Conservation (phyloP, 2,113 vertebrate genomes). For the Motacilla alba region DNA sequence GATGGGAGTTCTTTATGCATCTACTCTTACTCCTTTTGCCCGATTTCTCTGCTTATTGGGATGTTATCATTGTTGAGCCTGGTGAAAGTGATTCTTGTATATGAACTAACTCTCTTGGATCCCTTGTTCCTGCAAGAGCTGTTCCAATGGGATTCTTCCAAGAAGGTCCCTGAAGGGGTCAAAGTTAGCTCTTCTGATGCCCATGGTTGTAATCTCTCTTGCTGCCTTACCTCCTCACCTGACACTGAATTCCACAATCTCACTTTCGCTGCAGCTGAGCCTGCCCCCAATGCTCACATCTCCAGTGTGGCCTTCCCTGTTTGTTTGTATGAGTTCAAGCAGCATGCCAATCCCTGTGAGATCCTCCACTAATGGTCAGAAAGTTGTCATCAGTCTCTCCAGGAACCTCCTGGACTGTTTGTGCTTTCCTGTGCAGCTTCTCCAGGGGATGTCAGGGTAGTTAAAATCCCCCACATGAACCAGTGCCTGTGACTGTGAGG, state of each 20-base stretch:
- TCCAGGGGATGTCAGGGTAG: no score
- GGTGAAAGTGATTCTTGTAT: not conserved
- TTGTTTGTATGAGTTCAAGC: not conserved
- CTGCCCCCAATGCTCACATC: not conserved
- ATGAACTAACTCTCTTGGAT: not conserved
- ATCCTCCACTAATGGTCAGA: not conserved
- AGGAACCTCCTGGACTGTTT: not conserved
- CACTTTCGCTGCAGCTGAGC: not conserved
- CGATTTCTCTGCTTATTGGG: rapidly evolving
- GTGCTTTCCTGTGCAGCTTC: not conserved
- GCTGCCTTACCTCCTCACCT: not conserved
- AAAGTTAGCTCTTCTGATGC: not conserved
- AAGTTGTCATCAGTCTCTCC: not conserved
- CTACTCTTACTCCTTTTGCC: not conserved
- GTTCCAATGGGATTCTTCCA: not conserved
- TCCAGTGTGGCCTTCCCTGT: rapidly evolving
- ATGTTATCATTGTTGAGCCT: not conserved
- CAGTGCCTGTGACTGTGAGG: not conserved
- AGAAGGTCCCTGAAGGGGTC: not conserved
- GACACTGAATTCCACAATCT: no score
- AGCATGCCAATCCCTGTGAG: rapidly evolving
- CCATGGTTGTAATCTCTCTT: not conserved
- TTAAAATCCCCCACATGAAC: not conserved
- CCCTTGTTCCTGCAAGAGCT: not conserved
- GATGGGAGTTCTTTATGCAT: not conserved